Evolutionary conservation across 2,888 invertebrate species (phyloP), one percentile per base, ranked within the genome.

Genomic region (Noctua comes): DNA sequence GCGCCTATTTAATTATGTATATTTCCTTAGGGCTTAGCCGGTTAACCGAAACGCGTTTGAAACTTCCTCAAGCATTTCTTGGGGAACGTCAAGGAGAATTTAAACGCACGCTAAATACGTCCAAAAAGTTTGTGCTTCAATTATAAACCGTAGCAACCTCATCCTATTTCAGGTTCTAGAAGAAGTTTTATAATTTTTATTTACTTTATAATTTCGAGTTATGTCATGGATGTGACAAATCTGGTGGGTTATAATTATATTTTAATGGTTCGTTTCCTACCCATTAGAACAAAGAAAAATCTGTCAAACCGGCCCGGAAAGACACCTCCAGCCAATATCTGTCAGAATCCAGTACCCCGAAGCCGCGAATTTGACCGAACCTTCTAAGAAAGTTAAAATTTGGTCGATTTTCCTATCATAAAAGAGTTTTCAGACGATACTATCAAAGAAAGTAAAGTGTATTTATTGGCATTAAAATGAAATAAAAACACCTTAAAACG

Each of bases 1-100:
- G 64, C 65, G 36, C 73, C 69, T 76, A 31, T 66, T 83, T 76
- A 82, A 77, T 72, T 77, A 77, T 82, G 48, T 59, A 81, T 36
- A 40, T 43, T 54, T 77, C 70, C 57, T 59, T 16, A 46, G 64
- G 59, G 59, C 18, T 62, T 71, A 68, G 59, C 48, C 7, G 40
- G 73, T 51, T 36, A 82, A 76, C 64, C 71, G 36, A 24, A 59
- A 68, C n/a, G 13, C 36, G 59, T 73, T 66, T 13, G 65, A 68
- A 82, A 62, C 73, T 73, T 82, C 68, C 68, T 69, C 8, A 72
- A 57, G 16, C 24, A 71, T 76, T 76, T 82, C 68, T 68, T 64
- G 57, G 27, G 70, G 73, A 46, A 31, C 40, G 4, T 62, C 62
- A 59, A 68, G 16, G 13, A 64, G 43, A 57, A 64, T 66, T 46